Evolutionary conservation across 2,797 vertebrate species (phyloP).

Genomic region (Oreonectes daqikongensis): DNA sequence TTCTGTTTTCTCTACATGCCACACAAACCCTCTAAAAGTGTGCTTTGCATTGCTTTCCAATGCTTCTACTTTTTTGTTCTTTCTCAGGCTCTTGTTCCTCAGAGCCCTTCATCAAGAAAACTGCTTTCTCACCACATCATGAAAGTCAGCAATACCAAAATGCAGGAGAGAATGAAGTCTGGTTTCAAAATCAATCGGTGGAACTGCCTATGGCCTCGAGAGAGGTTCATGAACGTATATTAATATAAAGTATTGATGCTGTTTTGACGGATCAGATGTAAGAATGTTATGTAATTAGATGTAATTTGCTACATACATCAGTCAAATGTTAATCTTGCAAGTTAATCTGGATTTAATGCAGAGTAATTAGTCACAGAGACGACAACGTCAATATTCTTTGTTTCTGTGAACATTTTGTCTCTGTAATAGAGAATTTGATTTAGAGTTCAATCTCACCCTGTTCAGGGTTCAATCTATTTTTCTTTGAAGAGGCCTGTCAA

Average conservation of each 20-base stretch:
- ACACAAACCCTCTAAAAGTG: conserved; percentile 18
- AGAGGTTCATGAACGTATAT: not conserved
- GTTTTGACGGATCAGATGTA: not conserved
- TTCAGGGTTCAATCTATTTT: not conserved
- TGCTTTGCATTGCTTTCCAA: not conserved
- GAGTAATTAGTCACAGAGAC: not conserved
- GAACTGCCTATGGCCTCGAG: not conserved
- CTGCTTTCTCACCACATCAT: conserved; percentile 68
- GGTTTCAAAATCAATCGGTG: not conserved
- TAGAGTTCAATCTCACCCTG: not conserved
- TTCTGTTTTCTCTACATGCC: conserved; percentile 20
- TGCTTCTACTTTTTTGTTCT: conserved; percentile 53
- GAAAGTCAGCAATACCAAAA: conserved; percentile 57
- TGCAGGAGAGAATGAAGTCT: not conserved
- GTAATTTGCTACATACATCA: not conserved
- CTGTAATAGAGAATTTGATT: not conserved
- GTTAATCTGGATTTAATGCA: not conserved
- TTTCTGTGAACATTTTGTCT: not conserved
- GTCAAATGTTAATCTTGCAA: not conserved
- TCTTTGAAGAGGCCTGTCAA: not conserved
- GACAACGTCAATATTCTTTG: not conserved
- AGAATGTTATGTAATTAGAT: not conserved
- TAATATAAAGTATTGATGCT: not conserved
- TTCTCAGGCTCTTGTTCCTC: conserved; percentile 66
- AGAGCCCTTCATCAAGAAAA: conserved; percentile 63